Evolutionary conservation across 2,113 vertebrate genomes (phyloP), one percentile per base, ranked within the genome.

Genomic region (Ivindomyrus marchei): DNA sequence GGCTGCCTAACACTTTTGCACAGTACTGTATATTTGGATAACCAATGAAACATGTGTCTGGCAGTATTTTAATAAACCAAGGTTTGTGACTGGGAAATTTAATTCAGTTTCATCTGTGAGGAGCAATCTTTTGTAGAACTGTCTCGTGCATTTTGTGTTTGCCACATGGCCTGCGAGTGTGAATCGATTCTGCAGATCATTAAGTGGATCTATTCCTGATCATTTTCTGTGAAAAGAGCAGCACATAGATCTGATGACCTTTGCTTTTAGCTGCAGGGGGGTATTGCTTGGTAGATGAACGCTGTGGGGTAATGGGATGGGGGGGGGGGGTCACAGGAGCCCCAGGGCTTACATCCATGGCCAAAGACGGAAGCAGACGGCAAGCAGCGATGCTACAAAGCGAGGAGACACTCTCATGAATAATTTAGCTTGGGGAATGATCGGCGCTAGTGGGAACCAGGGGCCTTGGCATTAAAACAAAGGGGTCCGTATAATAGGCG

Each of bases 361-460:
- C n/a, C n/a, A n/a, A n/a, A n/a, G 62, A 90, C 49, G 90, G 91
- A 92, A 92, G 89, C 88, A 93, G 90, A 88, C 89, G 92, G 90
- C 90, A 89, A 90, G 49, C 24, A 84, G 77, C 90, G 85, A 56
- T 24, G 86, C 92, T 90, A 91, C 88, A 90, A 90, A 92, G 85
- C 87, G 92, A 50, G 83, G 90, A 77, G 90, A 53, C 45, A 83
- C 21, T 52, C 84, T 45, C 62, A 90, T 17, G 7, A 66, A 80
- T 91, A 92, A 89, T 90, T 87, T 53, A 89, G 49, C 1, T 88
- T 90, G 66, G 90, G 92, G 89, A 9, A 93, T 89, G 80, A 53
- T 92, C 88, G 88, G 94, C 92, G 92, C 91, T 13, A 84, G 52
- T 89, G 11, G 45, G 19, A 88, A 90, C 77, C 19, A 45, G 62